Conservation (phyloP, 2,797 vertebrate genomes). For the Scomberomorus guttatus region DNA sequence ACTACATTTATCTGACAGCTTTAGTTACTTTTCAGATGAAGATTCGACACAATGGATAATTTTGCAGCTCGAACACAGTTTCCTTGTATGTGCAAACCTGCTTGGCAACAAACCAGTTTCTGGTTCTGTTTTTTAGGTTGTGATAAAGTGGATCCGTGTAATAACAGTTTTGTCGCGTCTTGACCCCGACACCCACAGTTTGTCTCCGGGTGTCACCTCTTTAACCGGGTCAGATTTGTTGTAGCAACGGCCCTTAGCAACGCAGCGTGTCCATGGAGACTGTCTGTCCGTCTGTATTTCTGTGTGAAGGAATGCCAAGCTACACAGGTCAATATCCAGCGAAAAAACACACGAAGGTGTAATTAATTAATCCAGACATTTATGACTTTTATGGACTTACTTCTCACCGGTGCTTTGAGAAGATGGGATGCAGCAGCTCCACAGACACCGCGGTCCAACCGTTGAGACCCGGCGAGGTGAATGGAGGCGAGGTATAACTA, state of each 20-base stretch:
- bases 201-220: conserved; percentile 53
- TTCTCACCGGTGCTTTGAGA: conserved; percentile 10
- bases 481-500: conserved; percentile 70
- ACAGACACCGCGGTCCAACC: conserved; percentile 68
- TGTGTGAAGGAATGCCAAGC: conserved; percentile 78
- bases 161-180: background rate
- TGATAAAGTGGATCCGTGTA: background rate
- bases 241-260: conserved; percentile 87
- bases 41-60: no score
- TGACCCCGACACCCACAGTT: conserved; percentile 18
- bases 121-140: no score
- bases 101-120: no score
- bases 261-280: conserved; percentile 73
- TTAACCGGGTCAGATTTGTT: conserved; percentile 83
- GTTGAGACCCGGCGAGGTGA: conserved; percentile 40
- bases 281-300: conserved; percentile 1
- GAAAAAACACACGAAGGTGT: background rate
- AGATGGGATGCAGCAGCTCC: conserved; percentile 84
- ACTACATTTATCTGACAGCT: no score
- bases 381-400: conserved; percentile 19
- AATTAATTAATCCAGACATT: conserved; percentile 2
- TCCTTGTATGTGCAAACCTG: no score
- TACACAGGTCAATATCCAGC: conserved; percentile 15
- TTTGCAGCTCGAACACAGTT: no score
- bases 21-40: no score